Evolutionary conservation across 2,797 vertebrate species (phyloP).

Genomic region (Amniataba percoides): DNA sequence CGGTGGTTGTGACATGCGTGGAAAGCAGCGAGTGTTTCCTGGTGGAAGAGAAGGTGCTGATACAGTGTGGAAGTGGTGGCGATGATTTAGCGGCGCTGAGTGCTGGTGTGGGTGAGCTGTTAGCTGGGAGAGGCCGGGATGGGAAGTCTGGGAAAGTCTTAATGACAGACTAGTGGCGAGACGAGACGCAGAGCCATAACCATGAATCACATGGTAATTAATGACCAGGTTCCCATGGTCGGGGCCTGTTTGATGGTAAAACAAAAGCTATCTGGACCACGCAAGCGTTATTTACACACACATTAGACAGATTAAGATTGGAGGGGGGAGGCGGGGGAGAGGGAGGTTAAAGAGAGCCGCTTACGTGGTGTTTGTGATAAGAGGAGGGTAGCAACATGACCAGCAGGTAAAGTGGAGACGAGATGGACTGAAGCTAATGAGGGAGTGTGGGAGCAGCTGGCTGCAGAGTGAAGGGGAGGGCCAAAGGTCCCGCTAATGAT

Average conservation of each 20-base stretch:
- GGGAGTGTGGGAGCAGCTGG: conserved; percentile 62
- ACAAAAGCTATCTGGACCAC: conserved; percentile 76
- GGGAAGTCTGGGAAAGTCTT: conserved; percentile 81
- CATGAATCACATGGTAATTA: conserved; percentile 79
- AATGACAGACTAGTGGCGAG: conserved; percentile 78
- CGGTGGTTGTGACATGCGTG: neutral
- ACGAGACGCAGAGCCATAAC: conserved; percentile 75
- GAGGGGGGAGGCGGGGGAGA: conserved; percentile 21
- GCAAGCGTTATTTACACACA: conserved; percentile 73
- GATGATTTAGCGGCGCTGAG: conserved; percentile 34
- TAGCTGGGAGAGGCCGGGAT: conserved; percentile 72
- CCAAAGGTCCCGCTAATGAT: conserved; percentile 71
- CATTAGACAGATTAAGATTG: conserved; percentile 73
- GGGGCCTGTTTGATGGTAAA: conserved; percentile 75
- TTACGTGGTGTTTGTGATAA: conserved; percentile 58
- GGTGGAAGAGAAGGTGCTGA: conserved; percentile 48
- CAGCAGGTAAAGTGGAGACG: conserved; percentile 58
- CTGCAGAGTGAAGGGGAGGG: conserved; percentile 55
- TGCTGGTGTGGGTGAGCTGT: conserved; percentile 60
- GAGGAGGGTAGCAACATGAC: conserved; percentile 44
- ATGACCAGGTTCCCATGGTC: conserved; percentile 77
- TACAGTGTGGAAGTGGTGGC: conserved; percentile 22
- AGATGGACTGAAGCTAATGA: conserved; percentile 66
- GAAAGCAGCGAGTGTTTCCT: conserved; percentile 18
- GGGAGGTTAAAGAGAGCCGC: conserved; percentile 59